Conservation (phyloP, 1,140 invertebrate species). For the Acyrthosiphon pisum region DNA sequence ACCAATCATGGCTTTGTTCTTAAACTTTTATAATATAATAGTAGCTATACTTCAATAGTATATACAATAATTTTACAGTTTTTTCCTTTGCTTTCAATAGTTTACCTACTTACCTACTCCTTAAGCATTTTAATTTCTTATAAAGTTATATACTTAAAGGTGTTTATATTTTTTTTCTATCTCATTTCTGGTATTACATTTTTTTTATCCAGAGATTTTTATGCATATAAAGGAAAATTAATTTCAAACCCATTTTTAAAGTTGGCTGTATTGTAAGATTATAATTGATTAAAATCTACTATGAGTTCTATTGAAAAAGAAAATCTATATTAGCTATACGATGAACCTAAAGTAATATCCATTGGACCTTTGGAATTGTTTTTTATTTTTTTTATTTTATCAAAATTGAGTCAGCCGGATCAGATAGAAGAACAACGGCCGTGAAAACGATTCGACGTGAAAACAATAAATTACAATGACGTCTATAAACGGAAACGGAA, state of each 20-base stretch:
- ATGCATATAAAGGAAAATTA: background rate
- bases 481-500: background rate
- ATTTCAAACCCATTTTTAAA: too few relatives aligned
- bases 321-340: background rate
- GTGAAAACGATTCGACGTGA: background rate
- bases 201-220: background rate
- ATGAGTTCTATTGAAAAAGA: background rate
- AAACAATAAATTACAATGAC: background rate
- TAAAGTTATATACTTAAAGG: too few relatives aligned
- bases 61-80: too few relatives aligned
- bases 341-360: background rate
- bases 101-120: too few relatives aligned
- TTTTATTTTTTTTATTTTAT: background rate
- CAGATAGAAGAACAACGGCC: background rate
- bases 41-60: too few relatives aligned
- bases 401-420: too few relatives aligned
- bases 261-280: background rate
- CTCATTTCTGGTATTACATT: too few relatives aligned
- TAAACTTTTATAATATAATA: too few relatives aligned
- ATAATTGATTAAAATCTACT: background rate
- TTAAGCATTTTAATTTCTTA: too few relatives aligned
- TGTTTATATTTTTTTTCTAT: too few relatives aligned
- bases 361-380: background rate
- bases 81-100: too few relatives aligned
- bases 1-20: too few relatives aligned